Evolutionary conservation across 1,140 invertebrate genomes (phyloP), one percentile per base, ranked within the genome.

Genomic region (Cheumatopsyche charites): DNA sequence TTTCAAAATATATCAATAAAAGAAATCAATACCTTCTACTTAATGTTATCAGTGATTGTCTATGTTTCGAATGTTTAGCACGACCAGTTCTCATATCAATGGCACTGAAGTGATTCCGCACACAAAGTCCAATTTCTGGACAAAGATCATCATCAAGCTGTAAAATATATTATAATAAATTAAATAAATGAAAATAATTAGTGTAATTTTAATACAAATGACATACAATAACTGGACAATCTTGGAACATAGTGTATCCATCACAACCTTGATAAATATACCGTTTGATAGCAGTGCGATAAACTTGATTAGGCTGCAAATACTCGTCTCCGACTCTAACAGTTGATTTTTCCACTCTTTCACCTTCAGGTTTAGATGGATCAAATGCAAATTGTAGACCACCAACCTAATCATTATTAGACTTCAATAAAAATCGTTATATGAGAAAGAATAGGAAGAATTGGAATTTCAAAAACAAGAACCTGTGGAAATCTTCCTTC

Each of bases 21-120:
- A 49, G 25, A 49, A 61, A 47, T 9, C 3, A 15, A 13, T 83
- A 90, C 88, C 90, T 87, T 75, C 92, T 82, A 42, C 91, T 93
- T 0, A 93, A 80, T 1, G 91, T 92, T 42, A 95, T 90, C 13
- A 95, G 82, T 62, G 91, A 93, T 82, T 94, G 93, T 55, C 93
- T 82, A 82, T 95, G 94, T 77, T 92, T 90, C 15, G 91, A 91
- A 72, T 89, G 88, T n/a, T 88, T 86, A 3, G 87, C 87, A 76
- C 89, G 88, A 15, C 90, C 91, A 49, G 87, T 86, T 12, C 91
- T 83, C 72, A 94, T 89, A 80, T 92, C 89, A 70, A 95, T 94
- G 3, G 94, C 90, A 69, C 92, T 87, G 82, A 96, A 96, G 82
- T 96, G 93, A 83, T 96, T 95, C 81, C 94, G 91, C 45, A 96